A percentile compares a stretch with the other conserved stretches of the same genome.
Conservation (phyloP, 2,888 invertebrate genomes). For the Diadegma fenestrale region DNA sequence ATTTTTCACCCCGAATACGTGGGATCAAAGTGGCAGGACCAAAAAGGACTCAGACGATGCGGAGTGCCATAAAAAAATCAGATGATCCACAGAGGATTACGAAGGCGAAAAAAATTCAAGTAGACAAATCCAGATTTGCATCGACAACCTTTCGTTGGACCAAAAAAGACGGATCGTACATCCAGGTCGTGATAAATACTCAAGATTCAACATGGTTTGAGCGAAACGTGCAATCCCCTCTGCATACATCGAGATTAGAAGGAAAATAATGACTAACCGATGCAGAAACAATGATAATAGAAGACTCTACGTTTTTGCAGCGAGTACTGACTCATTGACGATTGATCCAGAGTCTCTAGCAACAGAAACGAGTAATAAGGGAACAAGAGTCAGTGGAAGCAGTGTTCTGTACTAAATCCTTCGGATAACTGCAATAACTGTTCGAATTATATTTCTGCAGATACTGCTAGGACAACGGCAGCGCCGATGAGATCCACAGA, state of each 20-base stretch:
- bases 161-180: background rate
- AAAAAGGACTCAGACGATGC: no score
- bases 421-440: slow-evolving; percentile 50
- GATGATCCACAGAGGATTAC: no score
- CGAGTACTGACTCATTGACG: slow-evolving; percentile 16
- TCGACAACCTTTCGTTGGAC: background rate
- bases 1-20: no score
- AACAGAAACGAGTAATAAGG: background rate
- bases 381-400: background rate
- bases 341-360: slow-evolving; percentile 12
- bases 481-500: slow-evolving; percentile 52
- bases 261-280: background rate
- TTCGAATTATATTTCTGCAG: slow-evolving; percentile 51
- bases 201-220: background rate
- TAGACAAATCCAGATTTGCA: background rate
- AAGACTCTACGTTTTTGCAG: background rate
- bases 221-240: background rate
- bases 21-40: no score
- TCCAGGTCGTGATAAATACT: background rate
- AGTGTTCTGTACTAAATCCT: slow-evolving; percentile 31
- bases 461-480: slow-evolving; percentile 36
- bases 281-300: background rate
- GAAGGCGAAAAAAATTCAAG: background rate
- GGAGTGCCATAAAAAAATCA: no score
- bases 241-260: background rate